Conservation (phyloP, 1,140 invertebrate genomes). For the Aphelinus atriplicis region DNA sequence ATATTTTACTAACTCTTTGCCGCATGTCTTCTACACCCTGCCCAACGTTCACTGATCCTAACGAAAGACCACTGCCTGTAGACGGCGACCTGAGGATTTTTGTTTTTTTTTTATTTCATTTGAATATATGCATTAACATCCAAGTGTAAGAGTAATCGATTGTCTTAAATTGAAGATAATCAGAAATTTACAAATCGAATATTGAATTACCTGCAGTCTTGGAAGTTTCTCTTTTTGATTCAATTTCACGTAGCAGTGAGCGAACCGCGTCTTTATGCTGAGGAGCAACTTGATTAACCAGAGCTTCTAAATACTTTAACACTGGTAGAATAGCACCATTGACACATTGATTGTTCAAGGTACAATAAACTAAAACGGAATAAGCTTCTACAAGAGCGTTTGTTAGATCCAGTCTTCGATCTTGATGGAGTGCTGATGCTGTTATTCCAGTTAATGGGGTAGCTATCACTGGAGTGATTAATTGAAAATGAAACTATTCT, state of each 20-base stretch:
- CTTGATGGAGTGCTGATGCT: slow-evolving; percentile 69
- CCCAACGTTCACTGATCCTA: slow-evolving; percentile 66
- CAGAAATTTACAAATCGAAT: slow-evolving; percentile 52
- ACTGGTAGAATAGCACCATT: slow-evolving; percentile 64
- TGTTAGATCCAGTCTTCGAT: slow-evolving; percentile 69
- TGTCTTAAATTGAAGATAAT: background rate
- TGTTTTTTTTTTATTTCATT: background rate
- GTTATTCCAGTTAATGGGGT: slow-evolving; percentile 72
- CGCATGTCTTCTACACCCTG: slow-evolving; percentile 72
- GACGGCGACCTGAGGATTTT: slow-evolving; percentile 53
- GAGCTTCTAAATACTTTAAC: slow-evolving; percentile 65
- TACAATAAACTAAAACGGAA: slow-evolving; percentile 73
- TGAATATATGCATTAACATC: background rate
- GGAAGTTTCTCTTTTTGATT: slow-evolving; percentile 64
- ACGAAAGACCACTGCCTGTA: slow-evolving; percentile 55
- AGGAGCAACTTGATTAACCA: slow-evolving; percentile 64
- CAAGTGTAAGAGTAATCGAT: background rate
- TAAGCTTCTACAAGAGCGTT: slow-evolving; percentile 74
- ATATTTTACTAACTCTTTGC: slow-evolving; percentile 71
- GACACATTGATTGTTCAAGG: slow-evolving; percentile 66
- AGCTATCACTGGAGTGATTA: slow-evolving; percentile 70
- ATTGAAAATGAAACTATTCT: background rate
- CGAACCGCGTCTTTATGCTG: slow-evolving; percentile 65
- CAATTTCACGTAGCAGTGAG: slow-evolving; percentile 68
- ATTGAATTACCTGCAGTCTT: slow-evolving; percentile 58